Evolutionary conservation across 2,797 vertebrate genomes (phyloP).

Genomic region (Cryptoprocta ferox): DNA sequence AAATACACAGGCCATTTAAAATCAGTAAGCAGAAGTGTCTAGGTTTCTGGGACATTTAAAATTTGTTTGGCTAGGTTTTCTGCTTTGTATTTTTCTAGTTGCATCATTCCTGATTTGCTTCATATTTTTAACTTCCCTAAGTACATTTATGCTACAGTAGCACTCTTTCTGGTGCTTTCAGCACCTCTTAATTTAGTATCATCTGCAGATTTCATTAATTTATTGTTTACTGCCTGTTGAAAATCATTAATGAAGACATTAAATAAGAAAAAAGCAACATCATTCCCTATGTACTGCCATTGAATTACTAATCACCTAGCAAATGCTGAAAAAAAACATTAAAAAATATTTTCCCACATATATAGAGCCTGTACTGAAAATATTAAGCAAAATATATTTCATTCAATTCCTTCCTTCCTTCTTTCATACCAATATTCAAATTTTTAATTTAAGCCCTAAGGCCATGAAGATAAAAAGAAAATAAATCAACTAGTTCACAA

Average conservation of each 20-base stretch:
- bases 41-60: not conserved
- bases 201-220: slow-evolving; percentile 64
- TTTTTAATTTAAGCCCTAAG: not conserved
- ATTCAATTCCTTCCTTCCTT: not conserved
- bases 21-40: not conserved
- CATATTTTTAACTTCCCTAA: slow-evolving; percentile 31
- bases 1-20: not conserved
- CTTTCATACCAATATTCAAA: not conserved
- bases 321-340: not conserved
- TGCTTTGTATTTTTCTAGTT: not conserved
- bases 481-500: not conserved
- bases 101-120: not conserved
- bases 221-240: slow-evolving; percentile 58
- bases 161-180: not conserved
- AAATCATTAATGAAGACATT: slow-evolving; percentile 63
- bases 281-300: not conserved
- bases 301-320: slow-evolving; percentile 32
- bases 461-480: not conserved
- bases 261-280: slow-evolving; percentile 54
- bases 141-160: not conserved
- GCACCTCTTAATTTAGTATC: slow-evolving; percentile 38
- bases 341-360: not conserved
- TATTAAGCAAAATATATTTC: not conserved
- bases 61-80: not conserved
- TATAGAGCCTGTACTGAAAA: not conserved